A percentile compares a stretch with the other conserved stretches of the same genome.
Evolutionary conservation across 2,113 vertebrate species (phyloP).

Genomic region (Acanthisitta chloris): DNA sequence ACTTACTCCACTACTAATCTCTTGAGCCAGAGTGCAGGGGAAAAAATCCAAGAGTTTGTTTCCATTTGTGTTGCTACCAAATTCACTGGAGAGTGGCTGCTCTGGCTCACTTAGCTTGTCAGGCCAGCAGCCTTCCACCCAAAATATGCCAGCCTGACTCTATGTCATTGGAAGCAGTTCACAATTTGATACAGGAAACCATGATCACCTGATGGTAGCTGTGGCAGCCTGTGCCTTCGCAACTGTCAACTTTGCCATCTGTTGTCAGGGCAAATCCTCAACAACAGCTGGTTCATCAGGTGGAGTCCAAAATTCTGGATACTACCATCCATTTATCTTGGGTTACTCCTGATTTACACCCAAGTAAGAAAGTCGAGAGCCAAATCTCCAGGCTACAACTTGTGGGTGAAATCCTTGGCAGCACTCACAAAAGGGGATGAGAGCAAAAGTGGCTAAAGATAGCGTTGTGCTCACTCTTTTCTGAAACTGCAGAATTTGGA

Average conservation of each 20-base stretch:
- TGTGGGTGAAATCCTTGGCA: not conserved
- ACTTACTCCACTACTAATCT: not conserved
- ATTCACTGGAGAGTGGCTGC: not conserved
- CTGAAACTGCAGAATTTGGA: not conserved
- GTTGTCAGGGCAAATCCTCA: not conserved
- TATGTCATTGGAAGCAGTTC: not conserved
- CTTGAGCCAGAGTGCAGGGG: not conserved
- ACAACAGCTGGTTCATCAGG: not conserved
- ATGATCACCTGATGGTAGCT: fast-evolving
- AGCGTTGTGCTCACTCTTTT: not conserved
- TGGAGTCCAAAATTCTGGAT: not conserved
- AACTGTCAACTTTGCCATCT: not conserved
- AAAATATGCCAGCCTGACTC: not conserved
- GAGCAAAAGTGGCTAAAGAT: not conserved
- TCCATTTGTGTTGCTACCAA: not conserved
- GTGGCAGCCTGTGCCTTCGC: not conserved
- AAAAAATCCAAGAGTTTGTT: not conserved
- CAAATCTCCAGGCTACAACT: not conserved
- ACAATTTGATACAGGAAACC: not conserved
- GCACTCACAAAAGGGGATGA: not conserved
- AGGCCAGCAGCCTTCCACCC: not conserved
- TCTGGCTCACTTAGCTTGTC: not conserved
- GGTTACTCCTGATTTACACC: not conserved
- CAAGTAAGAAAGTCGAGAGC: not conserved
- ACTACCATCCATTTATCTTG: not conserved